Conservation (phyloP, 2,113 vertebrate species). For the Chaetura pelagica region DNA sequence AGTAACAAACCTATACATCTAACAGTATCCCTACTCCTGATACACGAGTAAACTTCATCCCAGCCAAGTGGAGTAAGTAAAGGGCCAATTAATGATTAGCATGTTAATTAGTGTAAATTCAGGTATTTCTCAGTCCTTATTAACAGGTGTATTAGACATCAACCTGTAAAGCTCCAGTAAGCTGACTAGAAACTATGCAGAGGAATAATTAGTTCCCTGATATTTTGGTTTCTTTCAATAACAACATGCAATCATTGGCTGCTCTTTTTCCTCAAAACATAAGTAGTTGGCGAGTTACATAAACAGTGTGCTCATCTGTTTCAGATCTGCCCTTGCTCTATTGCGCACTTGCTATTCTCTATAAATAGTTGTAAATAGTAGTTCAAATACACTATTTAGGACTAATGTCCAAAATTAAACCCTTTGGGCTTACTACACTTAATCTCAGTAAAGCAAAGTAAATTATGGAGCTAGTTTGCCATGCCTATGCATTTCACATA, state of each 20-base stretch:
- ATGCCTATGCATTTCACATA: neutral
- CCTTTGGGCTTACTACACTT: neutral
- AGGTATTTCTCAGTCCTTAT: neutral
- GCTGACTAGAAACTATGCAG: neutral
- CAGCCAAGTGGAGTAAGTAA: neutral
- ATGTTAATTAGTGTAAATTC: neutral
- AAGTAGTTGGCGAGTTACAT: slow-evolving; percentile 12
- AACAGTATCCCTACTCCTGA: neutral
- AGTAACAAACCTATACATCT: neutral
- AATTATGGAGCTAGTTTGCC: slow-evolving; percentile 10
- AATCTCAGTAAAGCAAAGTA: slow-evolving; percentile 14
- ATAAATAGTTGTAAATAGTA: slow-evolving; percentile 56
- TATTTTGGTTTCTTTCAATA: neutral
- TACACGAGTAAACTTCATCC: neutral
- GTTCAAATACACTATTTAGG: slow-evolving; percentile 8
- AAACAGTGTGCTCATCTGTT: neutral
- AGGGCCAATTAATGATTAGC: neutral
- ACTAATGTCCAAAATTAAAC: slow-evolving; percentile 35
- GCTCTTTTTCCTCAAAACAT: neutral
- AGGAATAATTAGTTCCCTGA: neutral
- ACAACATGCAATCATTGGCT: neutral
- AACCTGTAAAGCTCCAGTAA: neutral
- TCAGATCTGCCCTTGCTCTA: slow-evolving; percentile 39
- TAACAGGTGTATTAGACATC: neutral
- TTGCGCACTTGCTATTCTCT: neutral